Conservation (phyloP, 2,113 vertebrate genomes). For the Dromaius novaehollandiae region DNA sequence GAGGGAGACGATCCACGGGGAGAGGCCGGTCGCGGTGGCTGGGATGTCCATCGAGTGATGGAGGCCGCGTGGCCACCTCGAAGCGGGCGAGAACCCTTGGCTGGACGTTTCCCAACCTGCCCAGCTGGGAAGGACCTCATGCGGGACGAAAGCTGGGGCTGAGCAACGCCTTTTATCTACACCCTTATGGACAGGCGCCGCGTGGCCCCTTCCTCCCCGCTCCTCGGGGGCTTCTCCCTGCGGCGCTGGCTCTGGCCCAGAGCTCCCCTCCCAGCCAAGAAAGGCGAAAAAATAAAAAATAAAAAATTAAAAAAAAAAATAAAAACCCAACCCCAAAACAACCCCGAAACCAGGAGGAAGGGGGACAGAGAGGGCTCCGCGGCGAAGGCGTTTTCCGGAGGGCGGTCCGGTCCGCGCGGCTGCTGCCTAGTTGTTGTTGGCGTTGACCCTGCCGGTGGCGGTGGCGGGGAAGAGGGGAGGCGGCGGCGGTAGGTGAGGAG, state of each 20-base stretch:
- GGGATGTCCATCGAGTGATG: neutral
- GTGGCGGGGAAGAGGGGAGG: conserved; percentile 87
- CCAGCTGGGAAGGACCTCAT: too few species aligned
- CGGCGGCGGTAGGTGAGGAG: conserved; percentile 78
- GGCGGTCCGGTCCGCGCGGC: conserved; percentile 34
- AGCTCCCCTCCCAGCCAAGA: neutral
- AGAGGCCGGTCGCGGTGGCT: neutral
- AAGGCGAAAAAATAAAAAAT: neutral
- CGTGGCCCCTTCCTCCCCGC: fast-evolving
- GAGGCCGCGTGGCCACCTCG: neutral
- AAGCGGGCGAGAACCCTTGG: neutral
- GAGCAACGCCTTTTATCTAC: neutral
- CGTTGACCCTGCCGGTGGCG: conserved; percentile 83
- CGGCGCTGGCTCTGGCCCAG: neutral
- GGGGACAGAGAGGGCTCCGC: neutral
- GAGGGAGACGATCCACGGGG: fast-evolving
- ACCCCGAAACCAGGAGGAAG: neutral
- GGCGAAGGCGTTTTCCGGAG: neutral
- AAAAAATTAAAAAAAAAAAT: neutral
- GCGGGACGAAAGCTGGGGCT: neutral
- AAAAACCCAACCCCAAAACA: neutral
- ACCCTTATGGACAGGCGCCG: neutral
- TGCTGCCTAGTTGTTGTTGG: conserved; percentile 76
- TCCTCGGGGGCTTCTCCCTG: neutral
- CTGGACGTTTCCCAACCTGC: neutral